Base-by-base conservation (phyloP, 2,113 vertebrate genomes). In the Tringa solitaria region DNA sequence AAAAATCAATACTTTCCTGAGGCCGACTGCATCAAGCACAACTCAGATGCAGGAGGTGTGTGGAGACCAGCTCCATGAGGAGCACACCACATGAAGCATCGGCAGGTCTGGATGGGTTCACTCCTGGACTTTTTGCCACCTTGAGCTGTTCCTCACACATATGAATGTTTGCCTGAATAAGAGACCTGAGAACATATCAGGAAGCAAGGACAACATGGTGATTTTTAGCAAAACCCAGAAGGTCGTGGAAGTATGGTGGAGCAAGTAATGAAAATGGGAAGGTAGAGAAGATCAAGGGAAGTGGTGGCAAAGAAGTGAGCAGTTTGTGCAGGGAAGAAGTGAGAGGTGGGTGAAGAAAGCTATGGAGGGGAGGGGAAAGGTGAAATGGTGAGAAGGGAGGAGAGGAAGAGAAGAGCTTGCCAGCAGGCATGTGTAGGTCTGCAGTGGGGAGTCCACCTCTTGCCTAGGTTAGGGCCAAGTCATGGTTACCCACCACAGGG, bases 401-500 rank as follows among this genome's bases (percentile, higher is more conserved):
- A 85, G 77, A 88, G 43, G 50, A 78, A 78, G 43, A 61, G 48
- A 45, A 74, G 77, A 87, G 15, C 0, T 2, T 59, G 45, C 21
- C 65, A 57, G 50, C 54, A 88, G 41, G 4, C 24, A 8, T 6
- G 10, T 10, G 12, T n/a, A 60, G 19, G 39, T 22, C 4, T 3
- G 3, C 81, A 59, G 48, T 92, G 37, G 15, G 43, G 37, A 64
- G 24, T 16, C 57, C 37, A 8, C 4, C 46, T 17, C 33, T 65
- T 22, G n/a, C 56, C 8, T 30, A 37, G 32, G 19, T 18, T 61
- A n/a, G 15, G 21, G 18, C 51, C 81, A 26, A 45, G 50, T 21
- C 2, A 0, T 46, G 39, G 57, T 43, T 64, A 22, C 15, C 43
- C 33, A 30, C 14, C 10, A 0, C 2, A 2, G 24, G 51, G 20